Percentiles rank a stretch among this genome's conserved stretches.
Conservation (phyloP, 2,113 vertebrate genomes). For the Ochotona curzoniae region DNA sequence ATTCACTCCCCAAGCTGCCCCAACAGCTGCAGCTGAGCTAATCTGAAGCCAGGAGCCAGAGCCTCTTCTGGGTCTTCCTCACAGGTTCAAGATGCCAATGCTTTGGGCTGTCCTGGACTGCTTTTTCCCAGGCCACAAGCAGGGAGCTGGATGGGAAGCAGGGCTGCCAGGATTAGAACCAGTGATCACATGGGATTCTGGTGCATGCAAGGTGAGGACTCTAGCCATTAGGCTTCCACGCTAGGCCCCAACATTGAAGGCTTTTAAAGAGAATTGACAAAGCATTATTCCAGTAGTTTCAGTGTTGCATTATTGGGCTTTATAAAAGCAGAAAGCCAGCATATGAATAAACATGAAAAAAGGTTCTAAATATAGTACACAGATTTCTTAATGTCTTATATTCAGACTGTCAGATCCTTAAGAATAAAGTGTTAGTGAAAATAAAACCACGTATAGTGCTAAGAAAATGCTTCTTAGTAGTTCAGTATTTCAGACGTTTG, state of each 20-base stretch:
- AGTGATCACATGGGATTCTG: too few species aligned
- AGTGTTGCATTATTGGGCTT: background rate
- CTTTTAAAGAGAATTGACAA: background rate
- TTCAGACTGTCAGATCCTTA: background rate
- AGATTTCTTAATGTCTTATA: slow-evolving; percentile 14
- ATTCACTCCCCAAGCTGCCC: too few species aligned
- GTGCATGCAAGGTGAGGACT: too few species aligned
- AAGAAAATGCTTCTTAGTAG: slow-evolving; percentile 19
- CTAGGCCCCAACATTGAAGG: background rate
- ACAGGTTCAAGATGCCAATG: too few species aligned
- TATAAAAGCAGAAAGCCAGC: slow-evolving; percentile 15
- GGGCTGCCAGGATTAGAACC: too few species aligned
- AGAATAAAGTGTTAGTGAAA: slow-evolving; percentile 25
- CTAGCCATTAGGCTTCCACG: too few species aligned
- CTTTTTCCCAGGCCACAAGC: too few species aligned
- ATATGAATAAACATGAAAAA: slow-evolving; percentile 6
- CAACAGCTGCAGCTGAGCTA: too few species aligned
- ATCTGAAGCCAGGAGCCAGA: too few species aligned
- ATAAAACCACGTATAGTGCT: background rate
- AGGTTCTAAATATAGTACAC: background rate
- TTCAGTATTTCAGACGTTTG: slow-evolving; percentile 10
- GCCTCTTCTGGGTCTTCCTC: too few species aligned
- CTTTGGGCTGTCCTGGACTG: too few species aligned
- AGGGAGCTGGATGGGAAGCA: too few species aligned
- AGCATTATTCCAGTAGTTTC: slow-evolving; percentile 21